A percentile compares a stretch with the other conserved stretches of the same genome.
Conservation (phyloP, 2,113 vertebrate species). For the Limanda limanda region DNA sequence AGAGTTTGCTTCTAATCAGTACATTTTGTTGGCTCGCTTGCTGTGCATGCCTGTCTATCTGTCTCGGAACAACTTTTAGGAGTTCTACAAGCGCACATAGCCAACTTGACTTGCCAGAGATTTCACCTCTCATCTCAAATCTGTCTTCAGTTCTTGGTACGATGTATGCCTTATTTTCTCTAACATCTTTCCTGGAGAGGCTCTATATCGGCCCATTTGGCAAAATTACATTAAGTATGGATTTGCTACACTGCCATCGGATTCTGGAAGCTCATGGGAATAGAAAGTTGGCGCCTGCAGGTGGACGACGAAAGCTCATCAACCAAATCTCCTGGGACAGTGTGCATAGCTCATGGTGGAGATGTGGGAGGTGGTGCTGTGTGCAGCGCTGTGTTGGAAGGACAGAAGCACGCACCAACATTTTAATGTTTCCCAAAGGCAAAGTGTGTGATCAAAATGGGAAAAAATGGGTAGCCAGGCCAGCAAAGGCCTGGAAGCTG, state of each 20-base stretch:
- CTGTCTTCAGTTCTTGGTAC: background rate
- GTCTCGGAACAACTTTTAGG: background rate
- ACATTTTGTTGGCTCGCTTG: background rate
- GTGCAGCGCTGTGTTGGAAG: background rate
- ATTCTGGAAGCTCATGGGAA: background rate
- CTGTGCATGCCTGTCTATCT: background rate
- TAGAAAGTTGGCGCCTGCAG: constrained; percentile 11
- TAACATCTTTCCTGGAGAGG: background rate
- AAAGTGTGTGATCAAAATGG: constrained; percentile 4
- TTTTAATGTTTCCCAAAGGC: constrained; percentile 16
- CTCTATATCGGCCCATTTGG: background rate
- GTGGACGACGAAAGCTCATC: constrained; percentile 15
- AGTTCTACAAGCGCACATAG: background rate
- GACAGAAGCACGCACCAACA: constrained; percentile 1
- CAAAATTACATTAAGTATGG: background rate
- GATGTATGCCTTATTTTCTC: background rate
- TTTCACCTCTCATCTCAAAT: background rate
- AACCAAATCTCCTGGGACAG: constrained; percentile 6
- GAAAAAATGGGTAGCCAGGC: background rate
- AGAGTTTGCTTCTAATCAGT: background rate
- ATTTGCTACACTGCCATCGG: background rate
- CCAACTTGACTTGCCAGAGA: background rate
- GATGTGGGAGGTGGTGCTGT: background rate
- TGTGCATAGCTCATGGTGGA: background rate
- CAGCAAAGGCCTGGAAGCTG: background rate